Conservation (phyloP, 2,888 invertebrate genomes). For the Andricus curvator region DNA sequence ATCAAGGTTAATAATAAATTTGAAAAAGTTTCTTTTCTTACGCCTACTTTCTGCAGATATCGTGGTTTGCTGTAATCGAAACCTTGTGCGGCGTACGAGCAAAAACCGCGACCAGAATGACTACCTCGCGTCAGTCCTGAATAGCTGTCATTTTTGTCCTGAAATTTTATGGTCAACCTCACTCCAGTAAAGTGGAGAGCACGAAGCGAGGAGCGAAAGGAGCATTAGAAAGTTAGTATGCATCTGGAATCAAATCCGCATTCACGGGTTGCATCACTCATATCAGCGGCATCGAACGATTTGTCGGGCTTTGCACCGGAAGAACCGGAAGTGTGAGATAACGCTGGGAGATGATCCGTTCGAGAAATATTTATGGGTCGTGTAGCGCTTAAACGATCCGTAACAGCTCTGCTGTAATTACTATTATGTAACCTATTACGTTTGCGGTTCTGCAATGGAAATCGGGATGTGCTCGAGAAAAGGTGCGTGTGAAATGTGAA, state of each 20-base stretch:
- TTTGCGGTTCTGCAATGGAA: conserved; percentile 16
- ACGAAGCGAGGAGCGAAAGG: not conserved
- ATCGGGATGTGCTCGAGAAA: conserved; percentile 11
- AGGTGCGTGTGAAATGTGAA: not conserved
- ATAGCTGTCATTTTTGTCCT: conserved; percentile 1
- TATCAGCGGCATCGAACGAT: conserved; percentile 25
- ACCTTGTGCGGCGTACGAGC: not conserved
- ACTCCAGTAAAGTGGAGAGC: not conserved
- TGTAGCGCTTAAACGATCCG: conserved; percentile 22
- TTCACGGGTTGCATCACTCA: conserved; percentile 26
- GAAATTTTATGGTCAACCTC: conserved; percentile 1
- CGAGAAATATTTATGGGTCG: conserved; percentile 27
- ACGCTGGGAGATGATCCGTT: conserved; percentile 2
- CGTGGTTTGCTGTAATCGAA: not conserved
- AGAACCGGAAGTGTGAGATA: conserved; percentile 39
- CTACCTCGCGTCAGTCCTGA: not conserved
- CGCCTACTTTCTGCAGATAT: not conserved
- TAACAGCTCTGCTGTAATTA: conserved; percentile 5
- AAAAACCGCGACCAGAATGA: not conserved
- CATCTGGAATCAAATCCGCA: conserved; percentile 32
- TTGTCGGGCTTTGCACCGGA: conserved; percentile 27
- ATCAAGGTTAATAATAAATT: conserved; percentile 1
- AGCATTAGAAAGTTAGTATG: conserved; percentile 33
- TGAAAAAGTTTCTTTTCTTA: not conserved
- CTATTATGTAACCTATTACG: conserved; percentile 27